A percentile compares a stretch with the other conserved stretches of the same genome.
Conservation (phyloP, 2,888 invertebrate species). For the Amblyjoppa fuscipennis region DNA sequence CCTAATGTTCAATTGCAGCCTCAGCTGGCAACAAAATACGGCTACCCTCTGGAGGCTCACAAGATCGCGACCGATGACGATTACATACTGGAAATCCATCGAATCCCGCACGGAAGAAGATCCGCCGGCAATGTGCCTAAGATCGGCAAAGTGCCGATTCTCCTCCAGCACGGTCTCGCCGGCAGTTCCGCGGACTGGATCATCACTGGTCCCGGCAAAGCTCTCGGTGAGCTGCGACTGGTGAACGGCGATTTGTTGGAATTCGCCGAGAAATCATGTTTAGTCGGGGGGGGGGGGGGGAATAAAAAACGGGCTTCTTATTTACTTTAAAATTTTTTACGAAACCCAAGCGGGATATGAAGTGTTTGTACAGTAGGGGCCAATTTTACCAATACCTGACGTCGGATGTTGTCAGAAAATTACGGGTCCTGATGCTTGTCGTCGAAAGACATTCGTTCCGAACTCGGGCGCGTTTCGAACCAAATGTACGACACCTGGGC, state of each 20-base stretch:
- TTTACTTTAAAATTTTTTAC: neutral
- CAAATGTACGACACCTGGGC: constrained; percentile 25
- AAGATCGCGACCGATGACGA: constrained; percentile 85
- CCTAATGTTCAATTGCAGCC: constrained; percentile 47
- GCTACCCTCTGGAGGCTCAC: constrained; percentile 85
- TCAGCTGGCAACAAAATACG: constrained; percentile 84
- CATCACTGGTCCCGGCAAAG: constrained; percentile 89
- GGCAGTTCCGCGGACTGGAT: constrained; percentile 90
- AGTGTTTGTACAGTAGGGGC: neutral
- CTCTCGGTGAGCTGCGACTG: constrained; percentile 86
- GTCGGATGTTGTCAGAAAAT: constrained; percentile 45
- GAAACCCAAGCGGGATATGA: neutral
- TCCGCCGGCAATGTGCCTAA: constrained; percentile 59
- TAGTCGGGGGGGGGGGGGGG: neutral
- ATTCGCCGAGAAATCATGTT: neutral
- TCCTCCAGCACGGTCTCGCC: constrained; percentile 88
- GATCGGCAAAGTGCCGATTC: constrained; percentile 80
- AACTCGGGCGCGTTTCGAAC: constrained; percentile 32
- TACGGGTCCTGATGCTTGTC: constrained; percentile 19
- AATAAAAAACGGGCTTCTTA: neutral
- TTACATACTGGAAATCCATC: constrained; percentile 85
- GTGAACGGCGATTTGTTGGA: neutral
- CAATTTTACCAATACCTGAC: constrained; percentile 19
- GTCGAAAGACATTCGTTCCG: constrained; percentile 35
- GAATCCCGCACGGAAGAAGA: constrained; percentile 85